Evolutionary conservation across 2,888 invertebrate species (phyloP), one percentile per base, ranked within the genome.

Genomic region (Netelia fuscicornis): DNA sequence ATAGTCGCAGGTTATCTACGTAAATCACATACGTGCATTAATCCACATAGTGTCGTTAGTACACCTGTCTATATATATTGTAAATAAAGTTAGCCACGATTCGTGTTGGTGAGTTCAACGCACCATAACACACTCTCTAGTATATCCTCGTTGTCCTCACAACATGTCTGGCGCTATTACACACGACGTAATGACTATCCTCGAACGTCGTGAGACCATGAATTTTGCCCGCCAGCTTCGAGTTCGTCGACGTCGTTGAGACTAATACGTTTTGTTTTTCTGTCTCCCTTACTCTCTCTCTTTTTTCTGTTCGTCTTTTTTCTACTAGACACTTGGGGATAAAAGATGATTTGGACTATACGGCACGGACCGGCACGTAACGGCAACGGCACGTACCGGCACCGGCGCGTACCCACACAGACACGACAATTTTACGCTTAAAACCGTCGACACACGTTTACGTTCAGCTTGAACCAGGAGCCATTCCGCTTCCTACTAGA

Each of bases 141-240:
- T 77, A 67, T 52, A 58, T 77, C 68, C 20, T 65, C 37, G 58
- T 23, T 72, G 76, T 68, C 72, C 72, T 74, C 71, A 54, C 67
- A 30, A 30, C 30, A 77, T 62, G 76, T 81, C 84, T 72, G 81
- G 68, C 72, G 76, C 44, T 72, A 60, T 72, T 77, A 81, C 80
- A 37, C 54, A 58, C 58, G 10, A 80, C 52, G 37, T 81, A 84
- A 84, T 76, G 81, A 81, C 72, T 72, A 76, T 72, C 54, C 52
- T 77, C 60, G 60, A 67, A 68, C 76, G 65, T 72, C 81, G 67
- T 67, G 81, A 65, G 84, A 81, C 84, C 84, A 62, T 84, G 77
- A 84, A 84, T 84, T 81, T 70, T 58, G 44, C 17, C n/a, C 48
- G 70, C 25, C 52, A 54, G 62, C 67, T 75, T 67, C 58, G 44